Evolutionary conservation across 2,113 vertebrate species (phyloP), one percentile per base, ranked within the genome.

Genomic region (Rhabdornis inornatus): DNA sequence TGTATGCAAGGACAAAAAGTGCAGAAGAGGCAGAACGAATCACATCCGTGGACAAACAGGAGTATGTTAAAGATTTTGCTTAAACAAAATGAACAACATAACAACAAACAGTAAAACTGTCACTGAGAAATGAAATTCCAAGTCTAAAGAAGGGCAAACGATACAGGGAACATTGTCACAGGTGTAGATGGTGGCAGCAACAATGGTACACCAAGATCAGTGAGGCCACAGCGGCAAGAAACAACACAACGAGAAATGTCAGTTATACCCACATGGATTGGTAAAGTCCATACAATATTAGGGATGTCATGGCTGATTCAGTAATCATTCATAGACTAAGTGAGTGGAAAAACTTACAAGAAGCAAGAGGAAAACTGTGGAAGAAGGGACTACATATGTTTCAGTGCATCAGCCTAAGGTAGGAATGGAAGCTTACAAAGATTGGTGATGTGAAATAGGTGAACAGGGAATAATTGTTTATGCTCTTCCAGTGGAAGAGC

Each of bases 221-320:
- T 2, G n/a, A 53, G 31, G 27, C n/a, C 47, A 53, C 23, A 2
- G 33, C 4, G 4, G 27, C 37, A 39, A 65, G 30, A 39, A 78
- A 55, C 24, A 79, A 7, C 25, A 19, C 3, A 27, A 7, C 7
- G 20, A 83, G 18, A 65, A 30, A 45, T 28, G 16, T 42, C 30
- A 42, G 15, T 18, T 47, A 40, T 0, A 31, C 3, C 35, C 37
- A 13, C 3, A 0, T 3, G 4, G 5, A 15, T 2, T 30, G 22
- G 19, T 40, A 19, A 25, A 31, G 30, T 47, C 47, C 45, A 17
- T 20, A 23, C 28, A 68, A 5, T 4, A 33, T 47, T 13, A n/a
- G 24, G 31, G 27, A 42, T 33, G 6, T 20, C 55, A 7, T 27
- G 10, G 40, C 53, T 18, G 19, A 53, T 66, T 61, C 35, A 15